Conservation (phyloP, 2,113 vertebrate species). For the Petaurus breviceps region DNA sequence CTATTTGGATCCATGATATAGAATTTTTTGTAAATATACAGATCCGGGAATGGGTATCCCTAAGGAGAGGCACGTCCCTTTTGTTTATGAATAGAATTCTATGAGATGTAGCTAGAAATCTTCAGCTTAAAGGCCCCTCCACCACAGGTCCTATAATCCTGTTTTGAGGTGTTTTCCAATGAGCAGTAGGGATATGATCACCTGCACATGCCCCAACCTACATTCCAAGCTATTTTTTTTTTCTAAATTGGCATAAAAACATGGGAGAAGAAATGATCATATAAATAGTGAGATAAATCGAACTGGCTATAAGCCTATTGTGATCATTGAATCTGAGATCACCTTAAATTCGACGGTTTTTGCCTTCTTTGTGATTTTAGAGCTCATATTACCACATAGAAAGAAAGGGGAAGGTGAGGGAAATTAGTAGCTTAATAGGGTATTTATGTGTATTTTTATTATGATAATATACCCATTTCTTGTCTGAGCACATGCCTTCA, state of each 20-base stretch:
- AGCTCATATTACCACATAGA: background rate
- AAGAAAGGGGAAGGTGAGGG: background rate
- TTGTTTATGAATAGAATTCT: background rate
- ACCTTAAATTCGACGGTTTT: background rate
- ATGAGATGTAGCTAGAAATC: background rate
- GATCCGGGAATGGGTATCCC: background rate
- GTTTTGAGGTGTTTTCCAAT: background rate
- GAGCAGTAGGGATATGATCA: background rate
- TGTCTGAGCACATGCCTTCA: background rate
- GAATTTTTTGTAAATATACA: constrained; percentile 6
- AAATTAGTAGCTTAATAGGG: background rate
- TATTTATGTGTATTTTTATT: background rate
- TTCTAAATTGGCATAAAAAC: constrained; percentile 1
- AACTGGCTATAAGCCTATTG: background rate
- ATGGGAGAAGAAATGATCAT: background rate
- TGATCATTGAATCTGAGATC: background rate
- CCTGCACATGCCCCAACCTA: background rate
- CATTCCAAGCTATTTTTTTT: background rate
- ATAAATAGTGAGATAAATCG: background rate
- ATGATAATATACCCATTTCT: background rate
- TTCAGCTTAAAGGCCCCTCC: background rate
- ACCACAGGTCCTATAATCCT: background rate
- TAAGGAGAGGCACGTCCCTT: background rate
- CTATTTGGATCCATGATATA: background rate
- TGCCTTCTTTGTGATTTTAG: background rate